Base-by-base conservation (phyloP, 2,113 vertebrate genomes). In the Hippolais icterina region DNA sequence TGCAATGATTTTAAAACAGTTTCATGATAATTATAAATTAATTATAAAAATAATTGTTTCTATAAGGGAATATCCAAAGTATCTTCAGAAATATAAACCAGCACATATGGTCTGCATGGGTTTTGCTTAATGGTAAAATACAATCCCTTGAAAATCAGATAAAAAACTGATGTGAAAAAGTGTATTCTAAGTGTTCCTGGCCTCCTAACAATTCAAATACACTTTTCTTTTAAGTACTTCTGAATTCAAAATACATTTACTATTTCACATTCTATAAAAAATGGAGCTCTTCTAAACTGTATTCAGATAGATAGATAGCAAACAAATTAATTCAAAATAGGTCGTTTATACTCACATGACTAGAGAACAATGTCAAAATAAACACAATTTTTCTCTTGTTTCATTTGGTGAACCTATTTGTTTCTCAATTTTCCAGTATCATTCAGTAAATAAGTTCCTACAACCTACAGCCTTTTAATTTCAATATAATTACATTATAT, bases 111-210 rank as follows among this genome's bases (percentile, higher is more conserved):
- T 95, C 84, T 94, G 63, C 90, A 68, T 70, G 49, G 33, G 21
- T 91, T 96, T 96, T 96, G 93, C 92, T 96, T 96, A 97, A 96
- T 96, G 94, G 94, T 97, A 93, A 96, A 95, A 56, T 81, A 77
- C 20, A 92, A 33, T 83, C 56, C 60, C 50, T 80, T 86, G 35
- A 68, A 92, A 94, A 60, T 79, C 37, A 35, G 35, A 76, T 72
- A 87, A 90, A 86, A 14, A 74, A 31, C 14, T 39, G 81, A 88
- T 49, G 16, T 72, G 49, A 72, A 93, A 91, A 94, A 49, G n/a
- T n/a, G n/a, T n/a, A n/a, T n/a, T n/a, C n/a, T n/a, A 37, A 39
- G 10, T 85, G 15, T 28, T 96, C 28, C 35, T 85, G 11, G 42
- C 39, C 79, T 89, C 37, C 39, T 80, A 83, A 88, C 12, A 66